phyloP scores from a whole-genome alignment of 2,113 vertebrate genomes.

The Amphilophus citrinellus region DNA sequence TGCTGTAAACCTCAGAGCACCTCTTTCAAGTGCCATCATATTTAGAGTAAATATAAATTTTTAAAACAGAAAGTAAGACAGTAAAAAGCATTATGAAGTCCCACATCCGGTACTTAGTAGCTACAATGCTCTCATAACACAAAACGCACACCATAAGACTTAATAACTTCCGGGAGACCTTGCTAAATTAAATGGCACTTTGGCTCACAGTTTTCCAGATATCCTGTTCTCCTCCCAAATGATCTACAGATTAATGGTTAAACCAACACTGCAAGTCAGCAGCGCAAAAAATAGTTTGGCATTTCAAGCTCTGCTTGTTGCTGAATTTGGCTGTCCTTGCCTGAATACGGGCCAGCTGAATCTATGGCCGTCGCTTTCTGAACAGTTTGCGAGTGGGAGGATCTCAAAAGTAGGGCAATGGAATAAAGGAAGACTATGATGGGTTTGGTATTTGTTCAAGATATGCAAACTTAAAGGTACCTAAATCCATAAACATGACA shows the following conservation, averaged over 20 bases:
- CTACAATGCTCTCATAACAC: neutral
- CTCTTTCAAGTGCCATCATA: too few species aligned
- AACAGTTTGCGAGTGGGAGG: conserved; percentile 79
- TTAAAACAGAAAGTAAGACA: neutral
- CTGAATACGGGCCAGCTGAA: conserved; percentile 59
- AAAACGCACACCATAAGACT: neutral
- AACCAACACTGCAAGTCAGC: conserved; percentile 1
- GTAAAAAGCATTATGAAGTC: neutral
- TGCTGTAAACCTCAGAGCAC: neutral
- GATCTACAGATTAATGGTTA: neutral
- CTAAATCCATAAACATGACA: conserved; percentile 8
- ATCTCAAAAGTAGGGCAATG: conserved; percentile 72
- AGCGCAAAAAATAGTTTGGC: conserved; percentile 26
- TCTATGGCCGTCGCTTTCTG: conserved; percentile 50
- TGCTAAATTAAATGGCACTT: neutral
- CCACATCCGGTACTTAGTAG: neutral
- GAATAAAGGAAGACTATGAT: conserved; percentile 47
- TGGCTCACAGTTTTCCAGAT: neutral
- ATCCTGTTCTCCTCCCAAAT: neutral
- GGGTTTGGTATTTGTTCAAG: conserved; percentile 29
- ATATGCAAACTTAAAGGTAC: conserved; percentile 9
- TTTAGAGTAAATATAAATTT: neutral
- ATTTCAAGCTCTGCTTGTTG: conserved; percentile 35
- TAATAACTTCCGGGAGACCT: neutral
- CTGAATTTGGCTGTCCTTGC: conserved; percentile 41